Base-by-base conservation (phyloP, 2,113 vertebrate genomes). In the Lamprologus sp. region DNA sequence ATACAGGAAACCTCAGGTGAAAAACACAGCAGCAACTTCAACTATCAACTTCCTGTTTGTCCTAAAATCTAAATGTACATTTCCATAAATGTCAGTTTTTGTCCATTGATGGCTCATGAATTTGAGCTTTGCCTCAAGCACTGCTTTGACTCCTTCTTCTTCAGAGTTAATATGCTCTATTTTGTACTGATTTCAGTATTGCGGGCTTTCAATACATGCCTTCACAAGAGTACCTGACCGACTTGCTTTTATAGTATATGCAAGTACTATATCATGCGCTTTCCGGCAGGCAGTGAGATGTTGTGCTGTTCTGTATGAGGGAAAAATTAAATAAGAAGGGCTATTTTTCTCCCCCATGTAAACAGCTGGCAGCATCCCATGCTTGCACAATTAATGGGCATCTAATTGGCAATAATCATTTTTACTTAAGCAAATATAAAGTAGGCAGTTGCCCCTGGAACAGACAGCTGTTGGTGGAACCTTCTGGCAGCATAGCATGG, bases 331-430 rank as follows among this genome's bases (percentile, higher is more conserved):
- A 97, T 91, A 96, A 95, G 93, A 97, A 95, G 94, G 94, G 94
- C 97, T 97, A 97, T 98, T 98, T 97, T 97, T 97, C 97, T 97
- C 97, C 96, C 96, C 96, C 96, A 96, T 97, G 95, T 97, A 98
- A 99, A 98, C 98, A 99, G 98, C 97, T 99, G 98, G 97, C 97
- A 97, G 96, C 96, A 97, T 97, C 97, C 96, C 97, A 96, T 97
- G 96, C 97, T 98, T 98, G 97, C 97, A 97, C 97, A 99, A 98
- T 98, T 99, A 98, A 99, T 98, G 97, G 97, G 96, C 97, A 98
- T 97, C 97, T 99, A 99, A 99, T 98, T 99, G 98, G 96, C 96
- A 97, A 98, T 99, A 97, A 99, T 99, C 96, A 97, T 97, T 98
- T 97, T 98, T 98, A 98, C 97, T 97, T 97, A 97, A 96, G 96